These are phyloP conservation scores for Dipodomys stephensi DNA, from an alignment of 2,113 vertebrate genomes.

Conservation along the genomic window DNA sequence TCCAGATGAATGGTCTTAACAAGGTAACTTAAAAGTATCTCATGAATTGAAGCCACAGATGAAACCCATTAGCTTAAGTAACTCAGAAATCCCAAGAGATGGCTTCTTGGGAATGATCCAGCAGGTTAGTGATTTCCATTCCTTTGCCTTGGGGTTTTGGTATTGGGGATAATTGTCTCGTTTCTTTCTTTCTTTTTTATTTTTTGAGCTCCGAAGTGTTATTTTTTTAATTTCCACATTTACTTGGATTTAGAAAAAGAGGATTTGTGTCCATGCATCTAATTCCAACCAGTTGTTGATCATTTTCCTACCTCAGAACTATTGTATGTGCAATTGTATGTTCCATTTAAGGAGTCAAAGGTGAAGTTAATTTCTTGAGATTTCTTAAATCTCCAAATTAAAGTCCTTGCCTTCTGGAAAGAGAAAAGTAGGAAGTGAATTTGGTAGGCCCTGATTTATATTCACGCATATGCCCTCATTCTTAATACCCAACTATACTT, in stretches of 20 bases:
- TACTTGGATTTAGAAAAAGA: not conserved
- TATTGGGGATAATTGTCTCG: not conserved
- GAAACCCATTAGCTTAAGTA: not conserved
- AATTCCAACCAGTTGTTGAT: not conserved
- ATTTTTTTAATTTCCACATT: not conserved
- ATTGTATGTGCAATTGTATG: not conserved
- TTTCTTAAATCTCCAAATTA: not conserved
- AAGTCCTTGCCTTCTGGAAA: not conserved
- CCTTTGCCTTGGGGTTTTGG: not conserved
- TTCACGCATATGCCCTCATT: not conserved
- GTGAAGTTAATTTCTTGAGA: conserved; percentile 3
- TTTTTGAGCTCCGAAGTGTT: not conserved
- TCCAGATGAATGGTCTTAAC: not conserved
- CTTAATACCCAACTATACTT: not conserved
- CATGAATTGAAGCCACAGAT: not conserved
- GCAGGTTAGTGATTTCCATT: not conserved
- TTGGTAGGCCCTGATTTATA: not conserved
- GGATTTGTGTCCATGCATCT: not conserved
- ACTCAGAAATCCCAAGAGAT: not conserved
- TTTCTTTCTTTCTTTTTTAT: no score
- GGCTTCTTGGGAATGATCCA: not conserved
- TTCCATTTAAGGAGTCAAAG: conserved; percentile 1
- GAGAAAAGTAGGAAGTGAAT: not conserved
- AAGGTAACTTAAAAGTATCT: not conserved
- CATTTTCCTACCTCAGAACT: not conserved